These are phyloP conservation scores for Alexandromys fortis DNA, from an alignment of 2,113 vertebrate genomes.

Conservation along the genomic window DNA sequence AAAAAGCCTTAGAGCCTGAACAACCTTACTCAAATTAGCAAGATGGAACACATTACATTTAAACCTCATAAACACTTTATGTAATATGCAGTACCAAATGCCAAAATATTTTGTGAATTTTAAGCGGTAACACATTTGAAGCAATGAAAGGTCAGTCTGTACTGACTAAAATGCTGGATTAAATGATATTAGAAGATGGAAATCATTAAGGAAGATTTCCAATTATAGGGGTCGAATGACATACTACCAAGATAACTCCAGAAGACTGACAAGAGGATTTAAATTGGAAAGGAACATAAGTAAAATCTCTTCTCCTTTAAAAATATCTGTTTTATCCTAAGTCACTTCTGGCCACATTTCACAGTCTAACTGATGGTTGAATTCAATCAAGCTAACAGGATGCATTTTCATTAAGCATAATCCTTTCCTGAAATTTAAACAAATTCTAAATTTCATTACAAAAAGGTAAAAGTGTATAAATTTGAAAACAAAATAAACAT, in stretches of 20 bases:
- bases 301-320: conserved; percentile 46
- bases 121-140: conserved; percentile 66
- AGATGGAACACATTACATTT: conserved; percentile 43
- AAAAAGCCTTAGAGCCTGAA: background rate
- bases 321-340: conserved; percentile 61
- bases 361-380: conserved; percentile 73
- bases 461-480: conserved; percentile 57
- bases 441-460: conserved; percentile 74
- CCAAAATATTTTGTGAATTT: conserved; percentile 64
- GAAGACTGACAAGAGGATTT: conserved; percentile 68
- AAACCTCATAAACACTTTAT: conserved; percentile 54
- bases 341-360: conserved; percentile 42
- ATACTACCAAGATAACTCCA: conserved; percentile 75
- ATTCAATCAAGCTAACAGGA: conserved; percentile 72
- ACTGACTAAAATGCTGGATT: conserved; percentile 70
- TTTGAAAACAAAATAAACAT: conserved; percentile 55
- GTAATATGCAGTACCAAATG: conserved; percentile 45
- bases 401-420: conserved; percentile 70
- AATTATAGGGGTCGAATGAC: conserved; percentile 72
- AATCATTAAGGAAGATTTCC: conserved; percentile 74
- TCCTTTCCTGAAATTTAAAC: conserved; percentile 69
- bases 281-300: conserved; percentile 57
- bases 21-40: conserved; percentile 31
- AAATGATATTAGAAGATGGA: conserved; percentile 74
- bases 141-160: conserved; percentile 69